Conservation (phyloP, 2,888 invertebrate species). For the Drymonia ruficornis region DNA sequence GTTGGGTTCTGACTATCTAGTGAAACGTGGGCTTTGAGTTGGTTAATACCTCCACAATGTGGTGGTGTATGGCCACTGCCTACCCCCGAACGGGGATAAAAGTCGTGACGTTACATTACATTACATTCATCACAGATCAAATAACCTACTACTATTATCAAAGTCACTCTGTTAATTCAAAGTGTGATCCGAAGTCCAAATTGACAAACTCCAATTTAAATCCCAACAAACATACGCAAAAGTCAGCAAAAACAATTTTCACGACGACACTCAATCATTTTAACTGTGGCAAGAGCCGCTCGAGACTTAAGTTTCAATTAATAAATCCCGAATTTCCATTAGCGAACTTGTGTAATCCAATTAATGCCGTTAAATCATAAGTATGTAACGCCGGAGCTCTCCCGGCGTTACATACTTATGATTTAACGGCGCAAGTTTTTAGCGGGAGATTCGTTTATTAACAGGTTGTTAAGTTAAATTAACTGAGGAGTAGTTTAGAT, state of each 20-base stretch:
- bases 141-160: background rate
- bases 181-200: background rate
- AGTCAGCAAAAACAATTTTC: constrained; percentile 2
- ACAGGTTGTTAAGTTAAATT: background rate
- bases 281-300: constrained; percentile 6
- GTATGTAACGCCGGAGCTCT: too few species aligned
- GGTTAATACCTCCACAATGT: too few species aligned
- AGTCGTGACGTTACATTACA: too few species aligned
- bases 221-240: background rate
- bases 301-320: constrained; percentile 11
- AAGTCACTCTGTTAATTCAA: background rate
- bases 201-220: background rate
- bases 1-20: too few species aligned
- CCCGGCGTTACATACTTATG: background rate
- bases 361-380: too few species aligned
- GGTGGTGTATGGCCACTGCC: too few species aligned
- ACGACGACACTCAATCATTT: constrained; percentile 7
- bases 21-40: too few species aligned
- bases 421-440: background rate
- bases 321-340: constrained; percentile 11
- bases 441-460: background rate
- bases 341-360: constrained; percentile 12
- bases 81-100: too few species aligned
- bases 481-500: too few species aligned
- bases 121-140: too few species aligned